Percentiles rank a stretch among this genome's conserved stretches.
Evolutionary conservation across 2,888 invertebrate genomes (phyloP).

Genomic region (Pilophorus perplexus): DNA sequence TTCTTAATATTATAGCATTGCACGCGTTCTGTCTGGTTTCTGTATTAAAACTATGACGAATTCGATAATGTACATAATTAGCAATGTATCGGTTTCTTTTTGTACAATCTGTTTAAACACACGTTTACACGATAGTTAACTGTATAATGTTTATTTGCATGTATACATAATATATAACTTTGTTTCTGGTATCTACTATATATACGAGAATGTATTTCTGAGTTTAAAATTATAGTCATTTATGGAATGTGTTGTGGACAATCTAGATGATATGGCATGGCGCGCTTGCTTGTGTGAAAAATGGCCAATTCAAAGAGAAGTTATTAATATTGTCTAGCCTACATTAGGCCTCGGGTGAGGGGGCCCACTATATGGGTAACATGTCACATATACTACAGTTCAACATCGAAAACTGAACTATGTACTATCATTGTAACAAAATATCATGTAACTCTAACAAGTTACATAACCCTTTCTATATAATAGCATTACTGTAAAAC

Average conservation of each 20-base stretch:
- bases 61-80: slow-evolving; percentile 37
- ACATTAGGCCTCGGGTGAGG: slow-evolving; percentile 43
- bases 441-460: slow-evolving; percentile 46
- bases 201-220: slow-evolving; percentile 17
- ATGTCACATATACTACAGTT: slow-evolving; percentile 47
- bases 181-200: slow-evolving; percentile 27
- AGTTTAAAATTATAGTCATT: slow-evolving; percentile 21
- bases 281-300: slow-evolving; percentile 46
- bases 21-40: slow-evolving; percentile 33
- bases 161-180: slow-evolving; percentile 31
- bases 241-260: slow-evolving; percentile 20
- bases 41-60: slow-evolving; percentile 41
- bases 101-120: slow-evolving; percentile 37
- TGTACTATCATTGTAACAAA: slow-evolving; percentile 47
- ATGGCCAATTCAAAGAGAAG: slow-evolving; percentile 40
- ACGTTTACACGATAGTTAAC: slow-evolving; percentile 31
- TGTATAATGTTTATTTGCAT: slow-evolving; percentile 18
- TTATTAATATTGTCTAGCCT: slow-evolving; percentile 39
- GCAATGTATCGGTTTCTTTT: slow-evolving; percentile 32
- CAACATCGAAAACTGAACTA: slow-evolving; percentile 47
- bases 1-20: slow-evolving; percentile 30
- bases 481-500: slow-evolving; percentile 47
- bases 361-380: slow-evolving; percentile 47
- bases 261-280: slow-evolving; percentile 38
- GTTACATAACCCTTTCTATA: slow-evolving; percentile 45